Conservation (phyloP, 2,113 vertebrate species). For the Tursiops truncatus region DNA sequence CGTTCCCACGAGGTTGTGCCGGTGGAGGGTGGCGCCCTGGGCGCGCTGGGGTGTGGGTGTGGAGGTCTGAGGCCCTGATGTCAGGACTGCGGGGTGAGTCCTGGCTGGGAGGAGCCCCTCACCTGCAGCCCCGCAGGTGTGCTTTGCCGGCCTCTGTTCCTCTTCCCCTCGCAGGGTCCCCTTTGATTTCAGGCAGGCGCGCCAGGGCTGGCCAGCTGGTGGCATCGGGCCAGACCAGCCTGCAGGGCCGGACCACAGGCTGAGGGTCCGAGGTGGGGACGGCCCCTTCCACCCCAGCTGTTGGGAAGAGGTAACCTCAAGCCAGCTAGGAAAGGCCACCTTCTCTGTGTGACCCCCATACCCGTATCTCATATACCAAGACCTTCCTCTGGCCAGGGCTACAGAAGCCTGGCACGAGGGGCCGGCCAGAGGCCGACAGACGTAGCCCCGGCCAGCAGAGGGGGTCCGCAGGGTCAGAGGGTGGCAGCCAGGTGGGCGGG, state of each 20-base stretch:
- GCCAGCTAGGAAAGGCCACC: no score
- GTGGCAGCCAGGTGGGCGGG: rapidly evolving
- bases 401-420: not conserved
- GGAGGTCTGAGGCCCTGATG: rapidly evolving
- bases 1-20: not conserved
- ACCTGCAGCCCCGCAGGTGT: not conserved
- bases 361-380: not conserved
- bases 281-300: not conserved
- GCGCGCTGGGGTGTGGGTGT: no score
- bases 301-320: not conserved
- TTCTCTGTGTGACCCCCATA: no score
- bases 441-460: rapidly evolving
- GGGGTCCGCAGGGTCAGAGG: no score
- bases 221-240: not conserved
- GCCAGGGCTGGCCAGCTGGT: not conserved
- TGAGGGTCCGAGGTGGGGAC: not conserved
- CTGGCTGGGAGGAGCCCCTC: not conserved
- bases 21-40: not conserved
- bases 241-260: not conserved
- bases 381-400: rapidly evolving
- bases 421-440: rapidly evolving
- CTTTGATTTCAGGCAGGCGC: not conserved
- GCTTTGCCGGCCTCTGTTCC: not conserved
- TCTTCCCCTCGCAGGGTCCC: not conserved
- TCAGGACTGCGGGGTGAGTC: not conserved